Base-by-base conservation (phyloP, 2,797 vertebrate genomes). In the Petrocephalus sullivani region DNA sequence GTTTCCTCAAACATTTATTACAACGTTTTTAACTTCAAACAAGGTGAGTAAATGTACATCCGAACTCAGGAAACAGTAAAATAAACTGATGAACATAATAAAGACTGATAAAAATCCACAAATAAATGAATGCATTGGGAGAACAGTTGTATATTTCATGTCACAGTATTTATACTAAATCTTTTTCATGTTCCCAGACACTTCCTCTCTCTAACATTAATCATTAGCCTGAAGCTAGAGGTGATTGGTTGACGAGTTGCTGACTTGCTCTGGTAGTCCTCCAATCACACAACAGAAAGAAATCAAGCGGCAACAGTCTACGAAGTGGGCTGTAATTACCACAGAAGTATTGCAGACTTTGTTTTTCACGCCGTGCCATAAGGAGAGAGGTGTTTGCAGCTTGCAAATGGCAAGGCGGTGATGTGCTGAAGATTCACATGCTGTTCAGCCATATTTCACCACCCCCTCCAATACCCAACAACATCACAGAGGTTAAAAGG, bases 191-290 rank as follows among this genome's bases (percentile, higher is more conserved):
- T 71, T 8, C 28, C 12, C 64, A 4, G 37, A 71, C 64, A 71
- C 64, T 14, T 37, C 16, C 64, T 37, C 28, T 37, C 28, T 71
- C 4, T 16, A 71, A 37, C 12, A 71, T 71, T 71, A 71, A 28
- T 71, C 64, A 37, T 71, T 71, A 71, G 28, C 12, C 28, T 37
- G 28, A 71, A 37, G 5, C 33, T 71, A 6, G 1, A 37, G 33
- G 12, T 71, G 64, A 71, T 71, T 71, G 64, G 33, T 37, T 37
- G 64, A 37, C 12, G 33, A 71, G 64, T 28, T 16, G 64, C 64
- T 71, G 64, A 71, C 64, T 71, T 16, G 64, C 28, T 89, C 85
- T 88, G 83, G 82, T 88, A 89, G 90, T 81, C 81, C 64, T 71
- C 64, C 64, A 71, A 71, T 71, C 64, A 37, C 64, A 37, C 64